Evolutionary conservation across 2,797 vertebrate species (phyloP), one percentile per base, ranked within the genome.

Genomic region (Lycodopsis pacificus): DNA sequence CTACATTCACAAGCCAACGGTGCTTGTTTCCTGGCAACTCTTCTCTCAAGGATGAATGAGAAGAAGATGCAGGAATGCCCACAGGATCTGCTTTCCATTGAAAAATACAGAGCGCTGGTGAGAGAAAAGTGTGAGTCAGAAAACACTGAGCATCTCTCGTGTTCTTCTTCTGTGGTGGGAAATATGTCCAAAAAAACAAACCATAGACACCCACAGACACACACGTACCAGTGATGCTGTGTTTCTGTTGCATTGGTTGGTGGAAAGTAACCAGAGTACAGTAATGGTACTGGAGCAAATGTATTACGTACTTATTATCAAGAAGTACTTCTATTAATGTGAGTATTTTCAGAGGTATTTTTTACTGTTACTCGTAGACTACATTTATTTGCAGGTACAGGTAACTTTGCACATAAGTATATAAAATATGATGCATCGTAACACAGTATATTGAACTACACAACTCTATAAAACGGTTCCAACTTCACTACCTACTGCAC

Each of bases 11-110:
- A 63, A 54, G n/a, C 61, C 42, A 66, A 22, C 11, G 27, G 59
- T 36, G 66, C 75, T 81, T 63, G 81, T 87, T 86, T 86, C 82
- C 81, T 83, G 80, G 86, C 82, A 90, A 86, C 87, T 76, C 71
- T 63, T 51, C 32, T 76, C 76, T 79, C 25, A 49, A 74, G 40
- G 49, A 83, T 88, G 84, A 87, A 91, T 86, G 79, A 84, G 65
- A 71, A 75, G 40, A 78, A 58, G 61, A 38, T 22, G 44, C 53
- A 75, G 75, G 53, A 64, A 77, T 30, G 58, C 63, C 66, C 71
- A 70, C 48, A 68, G 36, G 57, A 76, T 76, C 48, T 27, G 71
- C 34, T 59, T 76, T 74, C 82, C 73, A 76, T 42, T 84, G 68
- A 81, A 59, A 81, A 78, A 13, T 13, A 30, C 49, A 3, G 11